Evolutionary conservation across 2,113 vertebrate species (phyloP), one percentile per base, ranked within the genome.

Genomic region (Podarcis cretensis): DNA sequence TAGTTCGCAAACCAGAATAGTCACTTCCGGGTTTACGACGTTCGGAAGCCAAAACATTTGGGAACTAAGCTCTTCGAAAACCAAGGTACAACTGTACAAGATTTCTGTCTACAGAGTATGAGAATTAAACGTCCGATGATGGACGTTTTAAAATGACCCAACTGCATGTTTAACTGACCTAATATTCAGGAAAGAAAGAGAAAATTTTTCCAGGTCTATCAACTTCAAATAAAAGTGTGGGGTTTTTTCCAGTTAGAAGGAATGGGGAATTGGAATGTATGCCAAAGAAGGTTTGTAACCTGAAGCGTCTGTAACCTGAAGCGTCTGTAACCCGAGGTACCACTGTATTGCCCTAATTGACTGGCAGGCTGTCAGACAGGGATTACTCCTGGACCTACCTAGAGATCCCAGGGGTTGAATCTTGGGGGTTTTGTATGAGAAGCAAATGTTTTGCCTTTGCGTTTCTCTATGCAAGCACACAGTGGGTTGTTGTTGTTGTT

Each of bases 21-120:
- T 12, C 48, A 48, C 48, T 48, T 48, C 48, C 0, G 48, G 48
- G 48, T 48, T 48, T 48, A 1, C 10, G 2, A 48, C 0, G 10
- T 48, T 48, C 48, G 48, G 9, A 9, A 48, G 48, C 48, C 9
- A 48, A 48, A 48, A 48, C 2, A 9, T 48, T 48, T 1, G 10
- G 9, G 48, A 48, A 48, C 10, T 48, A 48, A 10, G 48, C 48
- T 48, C 0, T 48, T 48, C 1, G 48, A 48, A 48, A 48, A 48
- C 48, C 68, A 69, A 87, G 21, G 80, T 48, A 88, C 48, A 9
- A 2, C 9, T 48, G 48, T 84, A 63, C 79, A 73, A 48, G 74
- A 0, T 0, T 86, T 92, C 75, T 54, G 16, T 80, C 89, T 93
- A 91, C 85, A 89, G 21, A 81, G 6, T 59, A 89, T 82, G 86